These are phyloP conservation scores for Actinia equina DNA, from an alignment of 64 coral and sea anemone species.

Conservation along the genomic window DNA sequence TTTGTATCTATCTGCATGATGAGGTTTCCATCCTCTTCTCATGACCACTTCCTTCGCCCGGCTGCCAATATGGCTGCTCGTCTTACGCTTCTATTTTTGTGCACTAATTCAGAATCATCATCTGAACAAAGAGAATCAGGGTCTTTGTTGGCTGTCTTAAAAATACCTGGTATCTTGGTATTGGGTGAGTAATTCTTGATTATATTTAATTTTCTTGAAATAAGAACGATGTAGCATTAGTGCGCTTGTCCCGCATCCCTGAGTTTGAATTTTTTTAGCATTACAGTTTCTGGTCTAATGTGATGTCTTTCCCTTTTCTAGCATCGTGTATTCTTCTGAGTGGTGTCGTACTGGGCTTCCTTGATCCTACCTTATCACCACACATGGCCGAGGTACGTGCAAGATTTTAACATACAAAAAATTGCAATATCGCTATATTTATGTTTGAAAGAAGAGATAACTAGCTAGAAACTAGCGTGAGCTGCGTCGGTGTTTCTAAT, in stretches of 20 bases:
- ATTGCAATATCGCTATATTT: neutral
- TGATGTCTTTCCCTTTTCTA: neutral
- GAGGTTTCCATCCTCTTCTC: too few relatives aligned
- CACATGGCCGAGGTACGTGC: constrained; percentile 69
- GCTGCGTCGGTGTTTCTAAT: too few relatives aligned
- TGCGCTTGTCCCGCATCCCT: too few relatives aligned
- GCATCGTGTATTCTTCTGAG: constrained; percentile 60
- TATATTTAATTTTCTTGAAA: too few relatives aligned
- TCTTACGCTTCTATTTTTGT: neutral
- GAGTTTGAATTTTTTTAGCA: neutral
- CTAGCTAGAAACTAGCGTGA: too few relatives aligned
- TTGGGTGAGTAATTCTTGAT: neutral
- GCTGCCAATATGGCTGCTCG: too few relatives aligned
- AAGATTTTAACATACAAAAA: neutral
- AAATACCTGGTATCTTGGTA: neutral
- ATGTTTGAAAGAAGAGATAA: too few relatives aligned
- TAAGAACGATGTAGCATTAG: too few relatives aligned
- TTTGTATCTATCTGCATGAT: too few relatives aligned
- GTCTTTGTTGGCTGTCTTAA: neutral
- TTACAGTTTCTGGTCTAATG: too few relatives aligned
- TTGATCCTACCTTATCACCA: constrained; percentile 81
- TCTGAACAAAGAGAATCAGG: neutral
- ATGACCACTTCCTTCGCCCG: too few relatives aligned
- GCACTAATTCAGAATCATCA: neutral
- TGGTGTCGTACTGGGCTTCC: constrained; percentile 59